phyloP scores from a whole-genome alignment of 2,888 invertebrate species.

The Oxyteleia sp. region DNA sequence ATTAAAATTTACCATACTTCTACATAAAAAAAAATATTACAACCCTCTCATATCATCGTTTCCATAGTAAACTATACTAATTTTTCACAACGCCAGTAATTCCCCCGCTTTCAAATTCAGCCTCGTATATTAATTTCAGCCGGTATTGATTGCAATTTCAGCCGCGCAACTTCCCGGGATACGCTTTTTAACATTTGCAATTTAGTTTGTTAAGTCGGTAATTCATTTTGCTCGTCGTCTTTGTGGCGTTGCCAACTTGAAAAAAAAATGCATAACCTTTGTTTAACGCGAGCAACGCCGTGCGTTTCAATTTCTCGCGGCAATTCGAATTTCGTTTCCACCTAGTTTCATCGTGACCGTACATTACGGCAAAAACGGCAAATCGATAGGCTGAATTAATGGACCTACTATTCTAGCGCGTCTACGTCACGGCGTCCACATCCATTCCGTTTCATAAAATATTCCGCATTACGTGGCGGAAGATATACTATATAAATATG shows the following conservation, averaged over 20 bases:
- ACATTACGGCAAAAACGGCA: conserved; percentile 49
- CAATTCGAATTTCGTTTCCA: conserved; percentile 53
- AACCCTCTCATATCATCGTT: too few species aligned
- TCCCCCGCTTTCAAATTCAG: too few species aligned
- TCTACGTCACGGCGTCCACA: conserved; percentile 15
- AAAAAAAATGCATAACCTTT: conserved; percentile 47
- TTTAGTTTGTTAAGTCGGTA: conserved; percentile 37
- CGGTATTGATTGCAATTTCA: conserved; percentile 38
- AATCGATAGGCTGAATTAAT: conserved; percentile 59
- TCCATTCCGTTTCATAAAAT: conserved; percentile 58
- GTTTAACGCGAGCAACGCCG: conserved; percentile 26
- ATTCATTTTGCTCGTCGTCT: conserved; percentile 35
- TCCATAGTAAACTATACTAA: too few species aligned
- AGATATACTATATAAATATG: conserved; percentile 65
- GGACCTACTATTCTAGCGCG: conserved; percentile 39
- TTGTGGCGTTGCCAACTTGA: conserved; percentile 47
- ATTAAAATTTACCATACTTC: too few species aligned
- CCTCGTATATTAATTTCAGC: conserved; percentile 39
- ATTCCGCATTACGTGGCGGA: conserved; percentile 47
- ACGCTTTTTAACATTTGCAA: conserved; percentile 40
- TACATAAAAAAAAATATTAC: too few species aligned
- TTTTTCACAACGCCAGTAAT: too few species aligned
- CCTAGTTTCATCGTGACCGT: conserved; percentile 39
- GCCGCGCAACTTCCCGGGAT: conserved; percentile 21
- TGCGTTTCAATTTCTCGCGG: conserved; percentile 28